Evolutionary conservation across 1,140 invertebrate genomes (phyloP).

Genomic region (Apolygus lucorum): DNA sequence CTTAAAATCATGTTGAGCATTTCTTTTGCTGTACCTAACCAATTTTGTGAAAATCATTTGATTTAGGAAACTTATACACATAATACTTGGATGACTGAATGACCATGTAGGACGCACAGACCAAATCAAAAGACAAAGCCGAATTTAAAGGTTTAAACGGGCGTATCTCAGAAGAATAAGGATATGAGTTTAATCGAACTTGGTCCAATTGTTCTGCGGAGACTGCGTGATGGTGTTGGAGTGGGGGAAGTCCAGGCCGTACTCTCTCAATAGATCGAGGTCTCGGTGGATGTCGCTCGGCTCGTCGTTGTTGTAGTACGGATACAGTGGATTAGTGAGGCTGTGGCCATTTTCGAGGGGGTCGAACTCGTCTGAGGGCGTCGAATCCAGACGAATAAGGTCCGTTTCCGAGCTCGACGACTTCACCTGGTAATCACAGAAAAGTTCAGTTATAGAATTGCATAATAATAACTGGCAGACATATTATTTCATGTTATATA

Average conservation of each 20-base stretch:
- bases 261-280: conserved; percentile 34
- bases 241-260: conserved; percentile 35
- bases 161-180: too few relatives aligned
- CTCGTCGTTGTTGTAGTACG: conserved; percentile 46
- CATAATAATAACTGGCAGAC: too few relatives aligned
- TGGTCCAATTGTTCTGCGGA: conserved; percentile 34
- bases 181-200: conserved; percentile 32
- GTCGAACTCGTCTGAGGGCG: conserved; percentile 52
- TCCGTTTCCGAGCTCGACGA: conserved; percentile 34
- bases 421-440: conserved; percentile 20
- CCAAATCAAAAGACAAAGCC: too few relatives aligned
- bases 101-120: too few relatives aligned
- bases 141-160: too few relatives aligned
- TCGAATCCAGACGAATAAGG: conserved; percentile 50
- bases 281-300: conserved; percentile 34
- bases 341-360: conserved; percentile 40
- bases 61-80: too few relatives aligned
- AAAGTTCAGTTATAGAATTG: too few relatives aligned
- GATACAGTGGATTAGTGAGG: conserved; percentile 51
- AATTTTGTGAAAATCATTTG: too few relatives aligned
- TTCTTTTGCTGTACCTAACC: too few relatives aligned
- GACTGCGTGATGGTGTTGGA: conserved; percentile 13
- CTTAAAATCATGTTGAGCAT: too few relatives aligned
- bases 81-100: too few relatives aligned
- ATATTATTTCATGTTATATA: too few relatives aligned